phyloP scores from a whole-genome alignment of 2,797 vertebrate species.

The Echeneis naucrates region DNA sequence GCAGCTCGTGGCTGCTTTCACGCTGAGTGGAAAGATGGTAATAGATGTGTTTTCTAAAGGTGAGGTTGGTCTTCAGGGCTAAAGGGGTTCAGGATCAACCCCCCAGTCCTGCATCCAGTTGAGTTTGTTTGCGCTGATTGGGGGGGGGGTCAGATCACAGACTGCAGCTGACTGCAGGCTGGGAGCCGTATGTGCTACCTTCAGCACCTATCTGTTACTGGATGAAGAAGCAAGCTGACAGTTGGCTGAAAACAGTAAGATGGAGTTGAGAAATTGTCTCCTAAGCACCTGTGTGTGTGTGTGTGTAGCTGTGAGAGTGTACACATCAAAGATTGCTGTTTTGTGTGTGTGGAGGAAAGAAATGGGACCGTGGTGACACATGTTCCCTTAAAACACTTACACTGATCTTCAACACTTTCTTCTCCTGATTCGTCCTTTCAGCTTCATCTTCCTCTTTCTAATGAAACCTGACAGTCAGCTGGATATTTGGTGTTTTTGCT shows the following conservation, averaged over 20 bases:
- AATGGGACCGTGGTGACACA: too few species aligned
- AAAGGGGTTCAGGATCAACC: not conserved
- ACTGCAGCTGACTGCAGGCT: conserved; percentile 27
- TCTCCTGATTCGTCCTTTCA: too few species aligned
- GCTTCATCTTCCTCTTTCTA: too few species aligned
- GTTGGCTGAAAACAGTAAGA: conserved; percentile 39
- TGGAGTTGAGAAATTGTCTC: conserved; percentile 21
- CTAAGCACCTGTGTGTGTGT: not conserved
- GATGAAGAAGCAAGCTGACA: conserved; percentile 38
- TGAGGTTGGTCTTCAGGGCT: conserved; percentile 36
- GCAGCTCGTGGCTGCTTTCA: conserved; percentile 32
- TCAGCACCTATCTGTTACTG: conserved; percentile 41
- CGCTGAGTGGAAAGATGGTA: conserved; percentile 8
- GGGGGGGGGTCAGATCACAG: conserved; percentile 2
- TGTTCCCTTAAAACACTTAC: too few species aligned
- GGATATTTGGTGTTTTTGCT: too few species aligned
- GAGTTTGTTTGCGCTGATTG: conserved; percentile 36
- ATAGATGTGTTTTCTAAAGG: conserved; percentile 34
- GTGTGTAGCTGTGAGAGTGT: not conserved
- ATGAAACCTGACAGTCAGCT: too few species aligned
- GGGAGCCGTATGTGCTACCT: conserved; percentile 36
- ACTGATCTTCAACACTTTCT: too few species aligned
- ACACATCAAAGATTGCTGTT: too few species aligned
- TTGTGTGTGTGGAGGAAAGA: too few species aligned
- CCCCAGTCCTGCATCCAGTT: conserved; percentile 5